These are phyloP conservation scores for Chloropsis cyanopogon DNA, from an alignment of 2,113 vertebrate genomes.

Conservation along the genomic window DNA sequence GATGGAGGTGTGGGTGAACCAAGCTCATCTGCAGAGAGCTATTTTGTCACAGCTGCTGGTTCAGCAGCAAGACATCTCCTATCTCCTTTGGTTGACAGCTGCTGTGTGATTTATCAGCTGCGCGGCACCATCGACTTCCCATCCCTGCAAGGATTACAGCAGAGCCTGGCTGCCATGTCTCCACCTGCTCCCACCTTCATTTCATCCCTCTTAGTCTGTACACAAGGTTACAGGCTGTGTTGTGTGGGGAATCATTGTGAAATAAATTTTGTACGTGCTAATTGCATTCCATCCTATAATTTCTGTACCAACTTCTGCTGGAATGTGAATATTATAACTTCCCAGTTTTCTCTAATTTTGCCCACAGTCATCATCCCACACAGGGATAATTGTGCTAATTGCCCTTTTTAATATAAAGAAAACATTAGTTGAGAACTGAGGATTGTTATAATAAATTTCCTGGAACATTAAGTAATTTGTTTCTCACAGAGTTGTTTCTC, in stretches of 20 bases:
- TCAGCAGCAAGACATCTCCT: background rate
- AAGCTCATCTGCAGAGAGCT: background rate
- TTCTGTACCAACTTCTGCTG: background rate
- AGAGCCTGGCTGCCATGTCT: background rate
- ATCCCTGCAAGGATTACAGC: background rate
- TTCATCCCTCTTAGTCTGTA: background rate
- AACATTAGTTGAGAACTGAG: background rate
- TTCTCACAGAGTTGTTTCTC: background rate
- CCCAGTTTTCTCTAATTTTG: background rate
- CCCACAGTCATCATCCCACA: background rate
- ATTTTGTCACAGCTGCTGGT: background rate
- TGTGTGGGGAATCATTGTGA: background rate
- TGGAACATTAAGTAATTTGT: background rate
- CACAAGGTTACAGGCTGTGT: background rate
- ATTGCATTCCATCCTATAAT: background rate
- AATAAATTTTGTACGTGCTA: background rate
- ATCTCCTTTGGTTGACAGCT: background rate
- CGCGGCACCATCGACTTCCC: fast-evolving
- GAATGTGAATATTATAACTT: background rate
- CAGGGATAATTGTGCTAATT: background rate
- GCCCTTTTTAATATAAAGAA: background rate
- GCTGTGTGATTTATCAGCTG: background rate
- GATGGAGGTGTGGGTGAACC: background rate
- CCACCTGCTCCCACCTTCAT: background rate
- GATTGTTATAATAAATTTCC: background rate